Evolutionary conservation across 2,797 vertebrate species (phyloP), one percentile per base, ranked within the genome.

Genomic region (Acrossocheilus fasciatus): DNA sequence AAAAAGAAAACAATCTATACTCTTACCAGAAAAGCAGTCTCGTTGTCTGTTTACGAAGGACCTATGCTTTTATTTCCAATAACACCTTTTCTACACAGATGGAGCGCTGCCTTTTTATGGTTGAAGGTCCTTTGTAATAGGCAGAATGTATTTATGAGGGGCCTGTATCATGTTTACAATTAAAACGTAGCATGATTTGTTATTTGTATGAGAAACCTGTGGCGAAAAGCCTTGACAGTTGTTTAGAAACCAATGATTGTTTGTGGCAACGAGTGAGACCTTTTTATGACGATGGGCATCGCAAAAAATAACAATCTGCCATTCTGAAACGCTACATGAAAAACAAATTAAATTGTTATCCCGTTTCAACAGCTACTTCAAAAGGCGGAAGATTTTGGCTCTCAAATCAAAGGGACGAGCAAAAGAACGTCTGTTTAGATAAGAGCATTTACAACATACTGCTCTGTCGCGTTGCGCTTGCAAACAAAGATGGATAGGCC

Each of bases 401-500:
- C 34, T 93, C 93, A 92, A 94, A 95, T 95, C 93, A 95, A 93
- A 93, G 93, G 92, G 93, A 82, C 93, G 94, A 94, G 92, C 90
- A 88, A 91, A 93, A 95, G 91, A 86, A 82, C 93, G 94, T 94
- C 95, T 95, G 94, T 95, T 95, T 94, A 88, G 93, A 95, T 94
- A 94, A 94, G 92, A 94, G 94, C 93, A 89, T 96, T 95, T 94
- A 91, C 93, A 93, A 91, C 92, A 92, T 92, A 93, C 95, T 94
- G 94, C 95, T 95, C 93, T 90, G 90, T 92, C 92, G 93, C 93
- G 89, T 92, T 92, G 93, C 93, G 91, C 93, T 93, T 93, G 90
- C 94, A 95, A 96, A 95, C 95, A 95, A 96, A 96, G 95, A 96
- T 94, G 94, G 95, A 96, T 95, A 95, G 94, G 94, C 94, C 95